Evolutionary conservation across 2,797 vertebrate species (phyloP).

Genomic region (Pseudocheirus occidentalis): DNA sequence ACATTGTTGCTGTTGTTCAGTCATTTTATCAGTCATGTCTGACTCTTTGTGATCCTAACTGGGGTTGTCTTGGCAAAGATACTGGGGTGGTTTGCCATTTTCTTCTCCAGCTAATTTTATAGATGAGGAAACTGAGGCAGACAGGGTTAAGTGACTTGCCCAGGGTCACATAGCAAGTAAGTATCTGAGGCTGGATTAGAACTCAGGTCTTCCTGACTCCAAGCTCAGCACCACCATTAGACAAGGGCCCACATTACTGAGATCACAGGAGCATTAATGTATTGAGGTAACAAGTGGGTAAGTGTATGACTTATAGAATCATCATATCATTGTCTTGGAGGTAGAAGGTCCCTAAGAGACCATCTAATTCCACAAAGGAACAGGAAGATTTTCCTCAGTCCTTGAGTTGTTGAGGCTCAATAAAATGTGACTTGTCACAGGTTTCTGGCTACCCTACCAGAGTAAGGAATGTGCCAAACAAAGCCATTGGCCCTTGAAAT

Average conservation of each 20-base stretch:
- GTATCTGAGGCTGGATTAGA: background rate
- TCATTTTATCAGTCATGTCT: background rate
- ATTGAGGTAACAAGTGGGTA: background rate
- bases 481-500: background rate
- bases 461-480: background rate
- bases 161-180: background rate
- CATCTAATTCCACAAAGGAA: background rate
- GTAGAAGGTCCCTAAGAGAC: background rate
- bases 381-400: background rate
- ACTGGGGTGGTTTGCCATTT: background rate
- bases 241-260: background rate
- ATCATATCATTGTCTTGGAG: background rate
- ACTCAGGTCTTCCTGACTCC: background rate
- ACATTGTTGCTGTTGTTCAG: background rate
- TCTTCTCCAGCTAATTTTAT: background rate
- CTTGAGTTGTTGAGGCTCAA: slow-evolving; percentile 9
- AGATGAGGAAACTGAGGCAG: background rate
- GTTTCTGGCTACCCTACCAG: background rate
- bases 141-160: background rate
- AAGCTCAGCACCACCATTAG: background rate
- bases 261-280: background rate
- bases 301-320: background rate
- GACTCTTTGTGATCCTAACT: background rate
- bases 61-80: background rate
- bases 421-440: background rate